Base-by-base conservation (phyloP, 2,888 invertebrate genomes). In the Eupithecia inturbata region DNA sequence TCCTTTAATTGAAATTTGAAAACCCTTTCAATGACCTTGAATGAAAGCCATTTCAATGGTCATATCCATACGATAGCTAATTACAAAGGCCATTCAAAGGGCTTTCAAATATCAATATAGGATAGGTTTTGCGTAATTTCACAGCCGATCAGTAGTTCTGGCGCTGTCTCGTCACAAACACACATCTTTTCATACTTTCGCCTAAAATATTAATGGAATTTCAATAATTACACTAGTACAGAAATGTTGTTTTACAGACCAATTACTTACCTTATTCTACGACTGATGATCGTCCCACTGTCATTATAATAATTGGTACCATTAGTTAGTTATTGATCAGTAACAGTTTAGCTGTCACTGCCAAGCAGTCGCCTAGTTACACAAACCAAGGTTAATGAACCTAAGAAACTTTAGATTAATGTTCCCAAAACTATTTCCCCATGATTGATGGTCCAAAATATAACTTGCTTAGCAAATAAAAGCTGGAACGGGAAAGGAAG, bases 401-500 rank as follows among this genome's bases (percentile, higher is more conserved):
- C 74, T 71, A 26, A 41, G 53, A 68, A 74, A 45, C n/a, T 31
- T 49, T 76, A 77, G 72, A 77, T 72, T 76, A 75, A 79, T 75
- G 76, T 77, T 60, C 71, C 69, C 75, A 70, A 76, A 78, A 78
- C 76, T 77, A 72, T 77, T 68, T 70, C 70, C 53, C 67, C 67
- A 74, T 80, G 80, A 80, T 80, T 77, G 78, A 78, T 80, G 80
- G 77, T 76, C 77, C 72, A 39, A 72, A 78, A 74, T 66, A 70
- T 77, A 76, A 77, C 80, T 78, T 80, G 77, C 77, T 77, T 80
- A 75, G 72, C 63, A 63, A 77, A 80, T 75, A 77, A 73, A 74
- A 73, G 77, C 76, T 67, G 39, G 53, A 63, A 57, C 57, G 71
- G 76, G 74, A 75, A 76, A 80, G 26, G 36, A 22, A 64, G 63